These are phyloP conservation scores for Brachypodius melanocephalos DNA, from an alignment of 2,113 vertebrate species.

Conservation along the genomic window DNA sequence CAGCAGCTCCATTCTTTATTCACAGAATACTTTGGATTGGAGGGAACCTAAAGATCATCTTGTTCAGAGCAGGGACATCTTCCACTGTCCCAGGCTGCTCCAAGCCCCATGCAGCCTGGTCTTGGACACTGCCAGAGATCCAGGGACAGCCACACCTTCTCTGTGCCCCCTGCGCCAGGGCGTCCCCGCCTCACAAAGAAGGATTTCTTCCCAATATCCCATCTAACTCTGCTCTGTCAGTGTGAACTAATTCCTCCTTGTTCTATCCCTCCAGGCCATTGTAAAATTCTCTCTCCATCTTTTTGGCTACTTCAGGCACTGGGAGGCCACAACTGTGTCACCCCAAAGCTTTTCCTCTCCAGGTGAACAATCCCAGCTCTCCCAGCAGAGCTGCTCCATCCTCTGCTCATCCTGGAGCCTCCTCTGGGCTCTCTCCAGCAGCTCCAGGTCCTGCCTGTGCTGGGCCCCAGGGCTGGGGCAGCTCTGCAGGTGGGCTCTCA, in stretches of 20 bases:
- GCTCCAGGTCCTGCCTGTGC: neutral
- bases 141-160: neutral
- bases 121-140: neutral
- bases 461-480: neutral
- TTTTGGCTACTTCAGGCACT: neutral
- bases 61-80: neutral
- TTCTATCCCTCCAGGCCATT: neutral
- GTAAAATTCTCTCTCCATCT: neutral
- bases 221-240: neutral
- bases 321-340: accelerated
- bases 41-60: accelerated
- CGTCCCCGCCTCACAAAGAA: accelerated
- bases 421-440: neutral
- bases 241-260: accelerated
- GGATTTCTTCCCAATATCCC: accelerated
- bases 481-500: no score
- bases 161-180: neutral
- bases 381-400: neutral
- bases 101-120: accelerated
- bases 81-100: accelerated
- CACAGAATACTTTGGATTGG: neutral
- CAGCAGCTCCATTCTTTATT: neutral
- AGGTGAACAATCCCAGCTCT: neutral
- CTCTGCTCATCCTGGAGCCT: neutral
- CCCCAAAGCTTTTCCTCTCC: neutral